These are phyloP conservation scores for Odocoileus virginianus DNA, from an alignment of 2,113 vertebrate species.

Conservation along the genomic window DNA sequence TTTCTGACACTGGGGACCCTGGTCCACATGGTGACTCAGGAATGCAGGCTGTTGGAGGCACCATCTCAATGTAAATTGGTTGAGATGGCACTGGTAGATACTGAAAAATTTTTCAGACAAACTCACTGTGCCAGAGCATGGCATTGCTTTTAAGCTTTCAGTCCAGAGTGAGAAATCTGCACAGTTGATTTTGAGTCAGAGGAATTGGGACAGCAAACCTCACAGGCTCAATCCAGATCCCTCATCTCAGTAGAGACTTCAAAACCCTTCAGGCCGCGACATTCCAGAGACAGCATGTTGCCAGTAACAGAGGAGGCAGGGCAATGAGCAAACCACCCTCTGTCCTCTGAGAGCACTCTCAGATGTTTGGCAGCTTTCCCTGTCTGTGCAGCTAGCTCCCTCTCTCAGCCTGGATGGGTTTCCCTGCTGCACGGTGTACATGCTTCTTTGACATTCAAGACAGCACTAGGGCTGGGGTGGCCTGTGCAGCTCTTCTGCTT, in stretches of 20 bases:
- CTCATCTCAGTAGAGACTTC: not conserved
- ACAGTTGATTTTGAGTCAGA: not conserved
- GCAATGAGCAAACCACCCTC: not conserved
- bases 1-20: not conserved
- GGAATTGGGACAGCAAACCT: not conserved
- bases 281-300: not conserved
- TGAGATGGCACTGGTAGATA: not conserved
- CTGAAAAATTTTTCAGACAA: not conserved
- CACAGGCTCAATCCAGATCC: not conserved
- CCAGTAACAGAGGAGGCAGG: not conserved
- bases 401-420: slow-evolving; percentile 41
- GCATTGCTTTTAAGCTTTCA: not conserved
- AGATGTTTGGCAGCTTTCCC: not conserved
- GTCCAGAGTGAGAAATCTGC: not conserved
- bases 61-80: not conserved
- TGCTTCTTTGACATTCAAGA: slow-evolving; percentile 53
- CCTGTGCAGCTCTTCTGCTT: not conserved
- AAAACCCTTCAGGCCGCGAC: not conserved
- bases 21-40: not conserved
- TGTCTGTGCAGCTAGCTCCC: not conserved
- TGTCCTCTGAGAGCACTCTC: not conserved
- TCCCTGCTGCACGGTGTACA: not conserved
- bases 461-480: not conserved
- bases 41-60: not conserved
- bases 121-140: not conserved